Conservation (phyloP, 2,113 vertebrate species). For the Eretmochelys imbricata region DNA sequence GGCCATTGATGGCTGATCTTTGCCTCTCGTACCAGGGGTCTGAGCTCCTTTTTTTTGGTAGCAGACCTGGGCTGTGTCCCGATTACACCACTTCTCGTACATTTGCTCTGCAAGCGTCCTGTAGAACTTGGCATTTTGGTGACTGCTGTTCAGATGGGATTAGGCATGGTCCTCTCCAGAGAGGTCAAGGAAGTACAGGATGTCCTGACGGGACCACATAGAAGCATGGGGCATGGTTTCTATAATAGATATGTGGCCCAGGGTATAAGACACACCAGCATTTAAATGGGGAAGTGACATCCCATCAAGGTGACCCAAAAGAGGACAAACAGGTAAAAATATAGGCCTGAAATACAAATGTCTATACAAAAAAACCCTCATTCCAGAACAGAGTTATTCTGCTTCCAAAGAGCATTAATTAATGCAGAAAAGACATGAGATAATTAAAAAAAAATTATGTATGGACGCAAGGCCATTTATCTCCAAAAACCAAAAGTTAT, state of each 20-base stretch:
- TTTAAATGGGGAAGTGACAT: neutral
- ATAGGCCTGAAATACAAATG: neutral
- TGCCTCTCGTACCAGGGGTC: neutral
- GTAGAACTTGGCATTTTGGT: neutral
- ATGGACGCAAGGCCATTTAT: neutral
- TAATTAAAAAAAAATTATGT: neutral
- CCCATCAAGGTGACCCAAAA: neutral
- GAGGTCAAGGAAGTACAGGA: neutral
- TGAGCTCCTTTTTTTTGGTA: neutral
- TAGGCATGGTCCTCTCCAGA: neutral
- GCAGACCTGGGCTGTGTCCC: too few relatives aligned
- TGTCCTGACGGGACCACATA: neutral
- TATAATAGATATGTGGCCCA: neutral
- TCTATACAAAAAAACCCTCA: neutral
- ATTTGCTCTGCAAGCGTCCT: neutral
- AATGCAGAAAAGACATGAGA: neutral
- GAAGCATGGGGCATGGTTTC: neutral
- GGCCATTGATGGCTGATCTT: neutral
- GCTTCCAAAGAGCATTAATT: neutral
- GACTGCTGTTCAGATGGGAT: neutral
- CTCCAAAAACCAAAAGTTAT: neutral
- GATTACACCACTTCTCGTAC: too few relatives aligned
- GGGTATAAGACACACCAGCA: neutral
- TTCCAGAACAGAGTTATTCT: neutral
- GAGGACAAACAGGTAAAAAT: neutral